These are phyloP conservation scores for Abscondita cerata DNA, from an alignment of 2,888 invertebrate species.

Conservation along the genomic window DNA sequence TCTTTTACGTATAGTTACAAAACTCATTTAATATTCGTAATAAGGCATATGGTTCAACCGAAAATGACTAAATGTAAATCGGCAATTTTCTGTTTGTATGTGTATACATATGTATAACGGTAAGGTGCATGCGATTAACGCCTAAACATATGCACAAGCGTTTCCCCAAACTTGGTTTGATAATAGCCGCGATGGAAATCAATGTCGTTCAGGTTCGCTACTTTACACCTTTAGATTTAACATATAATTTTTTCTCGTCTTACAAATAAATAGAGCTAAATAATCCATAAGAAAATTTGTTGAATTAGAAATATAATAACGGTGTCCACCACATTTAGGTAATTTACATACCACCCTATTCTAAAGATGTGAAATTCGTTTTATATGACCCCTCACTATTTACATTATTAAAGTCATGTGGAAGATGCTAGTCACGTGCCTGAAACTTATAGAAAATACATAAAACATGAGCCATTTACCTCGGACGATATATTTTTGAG, in stretches of 20 bases:
- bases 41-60: conserved; percentile 38
- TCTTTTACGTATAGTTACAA: too few species aligned
- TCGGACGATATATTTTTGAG: conserved; percentile 20
- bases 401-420: conserved; percentile 25
- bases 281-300: neutral
- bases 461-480: conserved; percentile 17
- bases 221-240: conserved; percentile 14
- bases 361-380: conserved; percentile 11
- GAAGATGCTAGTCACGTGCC: conserved; percentile 27
- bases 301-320: neutral
- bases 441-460: conserved; percentile 19
- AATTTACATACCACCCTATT: conserved; percentile 16
- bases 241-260: neutral
- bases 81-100: conserved; percentile 34
- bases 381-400: conserved; percentile 1
- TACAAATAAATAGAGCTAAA: neutral
- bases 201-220: conserved; percentile 13
- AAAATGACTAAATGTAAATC: conserved; percentile 34
- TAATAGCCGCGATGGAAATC: conserved; percentile 13
- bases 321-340: neutral
- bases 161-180: conserved; percentile 9
- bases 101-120: too few species aligned
- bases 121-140: conserved; percentile 35
- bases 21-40: conserved; percentile 32
- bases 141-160: conserved; percentile 31